Evolutionary conservation across 2,888 invertebrate genomes (phyloP).

Genomic region (Sepioteuthis lessoniana): DNA sequence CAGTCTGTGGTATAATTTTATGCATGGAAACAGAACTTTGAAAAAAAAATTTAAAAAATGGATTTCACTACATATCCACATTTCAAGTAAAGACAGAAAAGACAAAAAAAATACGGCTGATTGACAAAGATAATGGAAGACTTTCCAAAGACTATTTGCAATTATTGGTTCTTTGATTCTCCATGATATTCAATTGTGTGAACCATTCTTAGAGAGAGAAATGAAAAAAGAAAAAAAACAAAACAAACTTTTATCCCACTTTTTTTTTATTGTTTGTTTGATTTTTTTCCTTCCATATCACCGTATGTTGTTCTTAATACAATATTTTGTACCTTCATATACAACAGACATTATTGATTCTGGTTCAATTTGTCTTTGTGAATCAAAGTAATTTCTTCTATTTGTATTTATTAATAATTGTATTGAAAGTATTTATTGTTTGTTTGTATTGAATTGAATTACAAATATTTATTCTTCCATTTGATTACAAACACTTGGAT

Average conservation of each 20-base stretch:
- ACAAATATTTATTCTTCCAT: constrained; percentile 12
- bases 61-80: neutral
- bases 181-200: neutral
- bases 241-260: too few species aligned
- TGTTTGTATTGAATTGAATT: constrained; percentile 14
- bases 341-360: neutral
- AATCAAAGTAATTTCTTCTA: constrained; percentile 20
- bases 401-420: neutral
- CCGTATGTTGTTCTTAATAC: neutral
- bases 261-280: neutral
- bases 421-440: constrained; percentile 10
- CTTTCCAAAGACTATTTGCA: neutral
- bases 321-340: neutral
- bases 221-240: neutral
- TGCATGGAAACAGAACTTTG: neutral
- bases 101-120: neutral
- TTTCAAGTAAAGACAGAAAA: neutral
- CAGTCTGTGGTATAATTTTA: neutral
- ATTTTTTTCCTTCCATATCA: constrained; percentile 6
- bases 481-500: constrained; percentile 20
- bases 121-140: neutral
- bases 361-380: constrained; percentile 23
- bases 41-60: neutral
- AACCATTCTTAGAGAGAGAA: neutral
- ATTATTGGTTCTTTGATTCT: neutral